These are phyloP conservation scores for Abrostola tripartita DNA, from an alignment of 2,888 invertebrate species.

Conservation along the genomic window DNA sequence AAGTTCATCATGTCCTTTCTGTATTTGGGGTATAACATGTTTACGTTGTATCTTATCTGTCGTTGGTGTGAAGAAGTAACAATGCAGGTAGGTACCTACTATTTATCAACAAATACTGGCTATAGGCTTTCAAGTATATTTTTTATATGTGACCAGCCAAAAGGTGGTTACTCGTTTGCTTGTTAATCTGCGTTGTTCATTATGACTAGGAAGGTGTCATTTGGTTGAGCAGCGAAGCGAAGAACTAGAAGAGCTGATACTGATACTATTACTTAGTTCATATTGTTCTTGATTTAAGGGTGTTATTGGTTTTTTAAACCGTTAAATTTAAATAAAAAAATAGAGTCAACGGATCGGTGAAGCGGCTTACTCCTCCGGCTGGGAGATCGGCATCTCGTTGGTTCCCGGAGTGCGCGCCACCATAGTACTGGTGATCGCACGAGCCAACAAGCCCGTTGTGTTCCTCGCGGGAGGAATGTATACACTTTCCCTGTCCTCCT, in stretches of 20 bases:
- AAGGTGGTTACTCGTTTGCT: too few relatives aligned
- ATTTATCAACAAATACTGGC: too few relatives aligned
- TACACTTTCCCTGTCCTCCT: slow-evolving; percentile 74
- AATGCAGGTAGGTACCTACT: slow-evolving; percentile 68
- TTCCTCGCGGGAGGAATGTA: slow-evolving; percentile 81
- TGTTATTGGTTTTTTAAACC: background rate
- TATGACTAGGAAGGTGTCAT: too few relatives aligned
- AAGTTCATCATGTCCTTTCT: slow-evolving; percentile 76
- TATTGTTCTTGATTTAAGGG: too few relatives aligned
- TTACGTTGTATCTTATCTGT: slow-evolving; percentile 75
- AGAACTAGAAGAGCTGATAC: too few relatives aligned
- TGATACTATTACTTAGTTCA: too few relatives aligned
- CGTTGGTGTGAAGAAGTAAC: slow-evolving; percentile 82
- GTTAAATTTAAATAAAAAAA: background rate
- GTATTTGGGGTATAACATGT: slow-evolving; percentile 78
- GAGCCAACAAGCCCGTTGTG: slow-evolving; percentile 73
- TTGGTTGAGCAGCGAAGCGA: too few relatives aligned
- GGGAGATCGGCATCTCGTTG: slow-evolving; percentile 72
- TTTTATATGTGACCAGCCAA: too few relatives aligned
- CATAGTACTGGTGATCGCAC: slow-evolving; percentile 68
- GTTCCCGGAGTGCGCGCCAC: slow-evolving; percentile 70
- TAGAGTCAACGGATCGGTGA: slow-evolving; percentile 71
- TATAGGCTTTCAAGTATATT: too few relatives aligned
- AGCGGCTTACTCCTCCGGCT: slow-evolving; percentile 75
- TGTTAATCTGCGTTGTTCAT: too few relatives aligned